Evolutionary conservation across 2,113 vertebrate species (phyloP).

Genomic region (Cephalopterus ornatus): DNA sequence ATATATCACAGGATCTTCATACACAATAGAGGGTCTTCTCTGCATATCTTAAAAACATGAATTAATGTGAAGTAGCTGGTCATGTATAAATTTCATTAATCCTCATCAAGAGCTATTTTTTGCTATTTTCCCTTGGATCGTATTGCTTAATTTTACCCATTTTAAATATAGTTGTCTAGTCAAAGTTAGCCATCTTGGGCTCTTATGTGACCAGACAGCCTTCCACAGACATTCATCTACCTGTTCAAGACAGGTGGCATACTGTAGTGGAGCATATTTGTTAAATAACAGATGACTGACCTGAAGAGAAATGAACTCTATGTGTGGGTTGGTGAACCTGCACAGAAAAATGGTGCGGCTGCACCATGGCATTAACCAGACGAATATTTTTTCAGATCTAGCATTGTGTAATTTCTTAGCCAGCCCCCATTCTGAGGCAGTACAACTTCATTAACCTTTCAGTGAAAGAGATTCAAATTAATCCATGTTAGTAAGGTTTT

Average conservation of each 20-base stretch:
- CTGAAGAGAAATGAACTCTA: not conserved
- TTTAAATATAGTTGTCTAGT: not conserved
- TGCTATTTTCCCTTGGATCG: not conserved
- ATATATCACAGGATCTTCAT: not conserved
- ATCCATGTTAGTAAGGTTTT: not conserved
- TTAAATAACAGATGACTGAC: not conserved
- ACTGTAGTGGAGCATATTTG: not conserved
- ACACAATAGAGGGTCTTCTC: not conserved
- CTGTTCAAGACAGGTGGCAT: not conserved
- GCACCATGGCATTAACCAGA: not conserved
- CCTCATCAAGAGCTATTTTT: not conserved
- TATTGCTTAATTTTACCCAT: not conserved
- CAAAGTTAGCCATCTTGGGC: not conserved
- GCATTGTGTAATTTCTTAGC: not conserved
- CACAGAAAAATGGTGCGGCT: not conserved
- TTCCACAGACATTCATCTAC: not conserved
- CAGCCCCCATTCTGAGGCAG: not conserved
- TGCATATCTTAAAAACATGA: not conserved
- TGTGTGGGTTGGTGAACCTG: not conserved
- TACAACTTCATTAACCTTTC: not conserved
- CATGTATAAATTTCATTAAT: not conserved
- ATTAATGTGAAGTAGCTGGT: not conserved
- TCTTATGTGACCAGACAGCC: not conserved
- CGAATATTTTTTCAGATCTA: not conserved
- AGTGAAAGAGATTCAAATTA: not conserved